Percentiles rank a stretch among this genome's conserved stretches.
These are phyloP conservation scores for Hyles vespertilio DNA, from an alignment of 1,140 invertebrate species.

Conservation along the genomic window DNA sequence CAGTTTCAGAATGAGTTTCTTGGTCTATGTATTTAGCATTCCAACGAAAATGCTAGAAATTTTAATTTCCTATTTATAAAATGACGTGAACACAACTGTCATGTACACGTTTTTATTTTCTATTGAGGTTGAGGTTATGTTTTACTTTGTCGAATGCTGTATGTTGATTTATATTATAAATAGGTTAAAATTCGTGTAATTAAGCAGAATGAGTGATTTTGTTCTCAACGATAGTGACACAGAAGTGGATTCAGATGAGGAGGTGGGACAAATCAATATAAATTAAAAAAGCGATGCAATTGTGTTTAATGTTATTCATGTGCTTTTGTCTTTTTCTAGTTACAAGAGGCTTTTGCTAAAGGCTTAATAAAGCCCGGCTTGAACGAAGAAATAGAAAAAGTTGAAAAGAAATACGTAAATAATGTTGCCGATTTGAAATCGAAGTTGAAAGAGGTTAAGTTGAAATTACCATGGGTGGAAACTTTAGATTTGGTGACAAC, in stretches of 20 bases:
- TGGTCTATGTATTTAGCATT: no score
- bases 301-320: no score
- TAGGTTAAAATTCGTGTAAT: background rate
- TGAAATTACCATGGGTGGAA: slow-evolving; percentile 90
- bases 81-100: background rate
- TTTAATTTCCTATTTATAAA: no score
- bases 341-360: slow-evolving; percentile 89
- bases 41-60: no score
- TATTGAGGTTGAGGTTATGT: background rate
- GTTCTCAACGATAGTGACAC: slow-evolving; percentile 62
- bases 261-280: slow-evolving; percentile 35
- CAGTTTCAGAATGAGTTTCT: no score
- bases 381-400: slow-evolving; percentile 80
- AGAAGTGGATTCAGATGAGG: slow-evolving; percentile 66
- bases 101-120: slow-evolving; percentile 1
- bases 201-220: slow-evolving; percentile 53
- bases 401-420: slow-evolving; percentile 79
- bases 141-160: slow-evolving; percentile 2
- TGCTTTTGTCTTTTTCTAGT: slow-evolving; percentile 60
- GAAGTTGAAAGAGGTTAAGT: slow-evolving; percentile 83
- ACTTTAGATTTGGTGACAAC: slow-evolving; percentile 85
- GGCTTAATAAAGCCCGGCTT: slow-evolving; percentile 90
- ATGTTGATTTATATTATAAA: background rate
- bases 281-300: background rate
- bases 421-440: slow-evolving; percentile 82